Evolutionary conservation across 2,113 vertebrate genomes (phyloP).

Genomic region (Falco punctatus): DNA sequence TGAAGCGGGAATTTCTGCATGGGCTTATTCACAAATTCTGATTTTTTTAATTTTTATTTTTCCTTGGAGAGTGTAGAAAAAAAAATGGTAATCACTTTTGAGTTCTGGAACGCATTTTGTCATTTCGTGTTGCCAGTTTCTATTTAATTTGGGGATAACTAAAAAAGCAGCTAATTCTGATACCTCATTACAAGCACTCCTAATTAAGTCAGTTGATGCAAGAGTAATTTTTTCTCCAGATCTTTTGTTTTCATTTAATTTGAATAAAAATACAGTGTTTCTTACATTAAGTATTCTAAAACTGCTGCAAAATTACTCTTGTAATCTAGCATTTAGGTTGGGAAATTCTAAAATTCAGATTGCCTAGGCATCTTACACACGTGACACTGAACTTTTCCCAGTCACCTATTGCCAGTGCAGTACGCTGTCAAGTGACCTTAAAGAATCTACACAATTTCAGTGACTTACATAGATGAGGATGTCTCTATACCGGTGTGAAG

Average conservation of each 20-base stretch:
- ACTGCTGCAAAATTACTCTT: neutral
- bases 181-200: neutral
- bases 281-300: neutral
- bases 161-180: neutral
- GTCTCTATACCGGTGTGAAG: neutral
- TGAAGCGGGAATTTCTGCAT: neutral
- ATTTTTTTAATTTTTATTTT: neutral
- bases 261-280: neutral
- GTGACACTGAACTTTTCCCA: neutral
- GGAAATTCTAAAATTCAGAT: neutral
- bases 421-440: neutral
- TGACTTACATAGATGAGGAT: neutral
- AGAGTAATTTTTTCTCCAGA: neutral
- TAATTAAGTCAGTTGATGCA: neutral
- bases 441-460: neutral
- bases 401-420: neutral
- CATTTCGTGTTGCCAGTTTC: neutral
- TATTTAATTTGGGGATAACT: neutral
- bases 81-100: neutral
- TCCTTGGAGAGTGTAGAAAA: neutral
- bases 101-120: neutral
- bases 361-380: neutral
- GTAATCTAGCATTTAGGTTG: neutral
- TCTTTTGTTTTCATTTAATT: conserved; percentile 8
- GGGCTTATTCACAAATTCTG: neutral